Base-by-base conservation (phyloP, 2,888 invertebrate species). In the Neocrepidodera transversa region DNA sequence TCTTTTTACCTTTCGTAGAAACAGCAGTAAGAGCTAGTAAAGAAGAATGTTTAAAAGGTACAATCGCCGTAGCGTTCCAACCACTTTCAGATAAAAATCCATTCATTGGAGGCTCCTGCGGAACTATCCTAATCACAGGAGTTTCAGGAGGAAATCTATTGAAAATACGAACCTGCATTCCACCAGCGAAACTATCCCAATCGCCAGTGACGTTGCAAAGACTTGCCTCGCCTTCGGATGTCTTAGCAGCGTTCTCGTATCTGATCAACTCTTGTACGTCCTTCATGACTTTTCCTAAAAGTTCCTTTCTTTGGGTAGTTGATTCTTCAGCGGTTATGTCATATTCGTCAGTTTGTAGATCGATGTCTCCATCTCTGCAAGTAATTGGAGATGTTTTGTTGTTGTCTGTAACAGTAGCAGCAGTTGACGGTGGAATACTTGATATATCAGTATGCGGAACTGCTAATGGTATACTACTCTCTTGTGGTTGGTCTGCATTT, bases 11-110 rank as follows among this genome's bases (percentile, higher is more conserved):
- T 26, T 68, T 68, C 7, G 56, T 50, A 16, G 74, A 67, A 1
- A 68, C 60, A 0, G 71, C 75, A 10, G 66, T 70, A 1, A 78
- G 52, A 11, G 75, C 67, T 10, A 78, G 58, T 30, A 75, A 61
- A 7, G 74, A 71, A 0, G 69, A 68, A 49, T 71, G 71, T 17
- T 55, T 50, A 53, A 77, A 76, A 0, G 79, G 78, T 18, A 71
- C 58, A 13, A 54, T 28, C 4, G 68, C 71, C 2, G 71, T 69
- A 1, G 71, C 57, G 8, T 67, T 72, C 79, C 79, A 79, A 2
- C 65, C 62, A 1, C 62, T 63, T 20, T 66, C 61, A 3, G 63
- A 50, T 40, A 78, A 58, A 60, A 78, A 76, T 4, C 77, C 76
- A n/a, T 66, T 63, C 14, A 56, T 61, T 47, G 70, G 67, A 8